Evolutionary conservation across 2,888 invertebrate species (phyloP).

Genomic region (Tiphia femorata): DNA sequence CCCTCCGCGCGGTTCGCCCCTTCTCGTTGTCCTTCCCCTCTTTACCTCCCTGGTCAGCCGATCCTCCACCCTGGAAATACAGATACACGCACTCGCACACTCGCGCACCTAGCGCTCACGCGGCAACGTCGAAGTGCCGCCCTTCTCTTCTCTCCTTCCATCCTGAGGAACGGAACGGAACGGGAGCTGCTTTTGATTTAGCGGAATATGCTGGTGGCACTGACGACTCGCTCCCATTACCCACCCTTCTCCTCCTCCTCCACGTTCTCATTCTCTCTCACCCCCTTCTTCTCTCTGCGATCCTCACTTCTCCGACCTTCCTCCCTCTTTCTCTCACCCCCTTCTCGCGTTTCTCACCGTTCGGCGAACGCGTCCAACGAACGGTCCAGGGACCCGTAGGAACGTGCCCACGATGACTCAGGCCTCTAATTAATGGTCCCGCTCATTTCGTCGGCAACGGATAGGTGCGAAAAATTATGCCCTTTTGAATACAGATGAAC

Average conservation of each 20-base stretch:
- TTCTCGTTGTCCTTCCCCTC: not conserved
- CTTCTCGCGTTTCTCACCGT: slow-evolving; percentile 17
- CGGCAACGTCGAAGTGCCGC: slow-evolving; percentile 20
- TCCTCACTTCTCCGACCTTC: slow-evolving; percentile 12
- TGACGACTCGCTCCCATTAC: slow-evolving; percentile 62
- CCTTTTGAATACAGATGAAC: slow-evolving; percentile 51
- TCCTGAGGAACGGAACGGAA: slow-evolving; percentile 49
- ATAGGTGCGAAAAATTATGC: slow-evolving; percentile 51
- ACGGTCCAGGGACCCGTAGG: not conserved
- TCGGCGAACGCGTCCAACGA: slow-evolving; percentile 9
- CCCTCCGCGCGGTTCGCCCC: not conserved
- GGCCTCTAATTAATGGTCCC: slow-evolving; percentile 56
- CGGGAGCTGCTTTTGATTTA: slow-evolving; percentile 65
- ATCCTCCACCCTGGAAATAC: not conserved
- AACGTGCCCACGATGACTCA: slow-evolving; percentile 21
- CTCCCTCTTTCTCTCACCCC: slow-evolving; percentile 10
- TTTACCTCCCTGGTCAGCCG: not conserved
- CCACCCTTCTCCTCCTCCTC: slow-evolving; percentile 27
- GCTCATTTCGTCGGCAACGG: slow-evolving; percentile 35
- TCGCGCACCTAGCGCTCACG: slow-evolving; percentile 5
- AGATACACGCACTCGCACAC: no score
- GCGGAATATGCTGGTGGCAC: slow-evolving; percentile 64
- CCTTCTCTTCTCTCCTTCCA: slow-evolving; percentile 35
- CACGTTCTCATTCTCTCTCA: slow-evolving; percentile 8
- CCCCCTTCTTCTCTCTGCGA: slow-evolving; percentile 25